These are phyloP conservation scores for Drosophila pseudoobscura DNA, from an alignment of 1,140 invertebrate genomes.

Conservation along the genomic window DNA sequence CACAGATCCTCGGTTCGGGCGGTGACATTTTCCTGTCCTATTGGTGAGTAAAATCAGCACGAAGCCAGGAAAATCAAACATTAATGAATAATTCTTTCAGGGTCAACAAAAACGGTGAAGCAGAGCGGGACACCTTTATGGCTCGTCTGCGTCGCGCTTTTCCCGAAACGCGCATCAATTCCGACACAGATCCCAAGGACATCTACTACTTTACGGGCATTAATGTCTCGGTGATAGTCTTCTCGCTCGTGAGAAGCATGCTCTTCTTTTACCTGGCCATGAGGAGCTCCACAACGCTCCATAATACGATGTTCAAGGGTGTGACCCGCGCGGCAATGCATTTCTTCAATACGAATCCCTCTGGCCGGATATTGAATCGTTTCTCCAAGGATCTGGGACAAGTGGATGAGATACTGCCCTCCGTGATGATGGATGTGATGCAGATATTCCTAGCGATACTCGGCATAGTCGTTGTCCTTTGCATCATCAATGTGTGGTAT, in stretches of 20 bases:
- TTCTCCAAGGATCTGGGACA: slow-evolving; percentile 94
- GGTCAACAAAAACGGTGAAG: slow-evolving; percentile 75
- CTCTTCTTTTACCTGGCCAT: slow-evolving; percentile 89
- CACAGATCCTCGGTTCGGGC: slow-evolving; percentile 87
- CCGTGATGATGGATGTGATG: slow-evolving; percentile 88
- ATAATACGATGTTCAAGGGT: slow-evolving; percentile 91
- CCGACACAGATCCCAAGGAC: slow-evolving; percentile 67
- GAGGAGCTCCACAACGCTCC: slow-evolving; percentile 89
- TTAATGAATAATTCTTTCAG: slow-evolving; percentile 16
- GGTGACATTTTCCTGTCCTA: slow-evolving; percentile 88
- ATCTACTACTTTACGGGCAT: slow-evolving; percentile 85
- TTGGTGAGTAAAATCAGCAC: slow-evolving; percentile 84
- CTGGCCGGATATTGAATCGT: slow-evolving; percentile 89
- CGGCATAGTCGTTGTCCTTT: slow-evolving; percentile 90
- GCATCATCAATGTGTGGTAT: slow-evolving; percentile 90
- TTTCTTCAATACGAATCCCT: slow-evolving; percentile 93
- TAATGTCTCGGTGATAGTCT: slow-evolving; percentile 85
- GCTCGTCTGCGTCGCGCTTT: slow-evolving; percentile 51
- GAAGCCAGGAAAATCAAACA: background rate
- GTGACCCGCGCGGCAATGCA: slow-evolving; percentile 90
- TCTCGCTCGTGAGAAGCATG: slow-evolving; percentile 85
- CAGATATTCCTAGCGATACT: slow-evolving; percentile 89
- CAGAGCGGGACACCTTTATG: slow-evolving; percentile 49
- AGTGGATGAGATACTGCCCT: slow-evolving; percentile 93
- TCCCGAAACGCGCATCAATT: slow-evolving; percentile 56